These are phyloP conservation scores for Dicranocentrus wangi DNA, from an alignment of 2,888 invertebrate species.

Conservation along the genomic window DNA sequence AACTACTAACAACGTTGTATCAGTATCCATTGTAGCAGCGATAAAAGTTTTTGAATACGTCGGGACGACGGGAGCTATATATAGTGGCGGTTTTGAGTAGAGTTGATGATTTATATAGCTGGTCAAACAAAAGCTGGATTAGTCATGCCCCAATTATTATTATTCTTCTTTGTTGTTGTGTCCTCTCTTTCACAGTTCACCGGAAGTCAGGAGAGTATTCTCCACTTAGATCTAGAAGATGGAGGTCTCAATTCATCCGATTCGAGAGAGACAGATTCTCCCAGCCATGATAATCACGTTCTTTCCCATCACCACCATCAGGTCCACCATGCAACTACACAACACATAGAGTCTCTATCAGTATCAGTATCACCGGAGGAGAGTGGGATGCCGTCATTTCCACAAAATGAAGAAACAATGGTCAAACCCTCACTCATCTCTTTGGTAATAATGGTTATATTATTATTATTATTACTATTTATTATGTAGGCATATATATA, in stretches of 20 bases:
- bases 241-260: conserved; percentile 70
- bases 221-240: conserved; percentile 83
- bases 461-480: neutral
- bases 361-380: conserved; percentile 47
- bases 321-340: conserved; percentile 4
- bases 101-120: too few species aligned
- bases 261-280: conserved; percentile 69
- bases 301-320: conserved; percentile 40
- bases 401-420: conserved; percentile 42
- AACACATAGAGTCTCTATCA: conserved; percentile 6
- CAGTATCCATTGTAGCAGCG: too few species aligned
- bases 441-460: conserved; percentile 45
- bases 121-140: too few species aligned
- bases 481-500: neutral
- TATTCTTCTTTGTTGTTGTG: neutral
- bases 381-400: neutral
- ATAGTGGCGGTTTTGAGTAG: too few species aligned
- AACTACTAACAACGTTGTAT: too few species aligned
- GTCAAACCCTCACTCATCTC: conserved; percentile 70
- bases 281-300: conserved; percentile 63
- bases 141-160: too few species aligned
- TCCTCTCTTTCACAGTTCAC: conserved; percentile 79
- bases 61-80: neutral
- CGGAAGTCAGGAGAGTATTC: conserved; percentile 88
- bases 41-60: neutral